Evolutionary conservation across 1,140 invertebrate species (phyloP).

Genomic region (Lepeophtheirus salmonis): DNA sequence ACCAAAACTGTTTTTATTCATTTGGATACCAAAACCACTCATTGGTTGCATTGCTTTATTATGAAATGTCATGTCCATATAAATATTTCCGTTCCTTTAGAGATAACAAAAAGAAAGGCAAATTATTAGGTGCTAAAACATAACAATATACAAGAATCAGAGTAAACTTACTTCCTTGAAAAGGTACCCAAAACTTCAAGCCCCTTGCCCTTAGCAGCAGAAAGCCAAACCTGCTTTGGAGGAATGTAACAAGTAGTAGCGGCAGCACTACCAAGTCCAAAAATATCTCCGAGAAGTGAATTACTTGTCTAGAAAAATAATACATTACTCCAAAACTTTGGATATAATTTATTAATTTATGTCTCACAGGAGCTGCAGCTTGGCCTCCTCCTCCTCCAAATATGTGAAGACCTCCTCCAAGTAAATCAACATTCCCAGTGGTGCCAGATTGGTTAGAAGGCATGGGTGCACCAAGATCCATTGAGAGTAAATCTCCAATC

Average conservation of each 20-base stretch:
- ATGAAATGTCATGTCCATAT: constrained; percentile 88
- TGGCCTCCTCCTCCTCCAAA: constrained; percentile 26
- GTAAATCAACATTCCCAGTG: constrained; percentile 28
- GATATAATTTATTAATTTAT: too few species aligned
- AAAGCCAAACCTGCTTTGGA: constrained; percentile 76
- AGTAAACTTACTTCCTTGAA: constrained; percentile 38
- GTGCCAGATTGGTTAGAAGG: constrained; percentile 22
- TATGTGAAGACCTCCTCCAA: constrained; percentile 33
- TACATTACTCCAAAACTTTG: too few species aligned
- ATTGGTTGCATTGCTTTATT: constrained; percentile 98
- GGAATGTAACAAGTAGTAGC: constrained; percentile 40
- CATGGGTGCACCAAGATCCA: constrained; percentile 55
- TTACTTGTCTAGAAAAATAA: constrained; percentile 12
- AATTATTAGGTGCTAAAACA: background rate
- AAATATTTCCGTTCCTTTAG: constrained; percentile 54
- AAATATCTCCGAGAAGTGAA: constrained; percentile 66
- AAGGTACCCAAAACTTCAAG: constrained; percentile 93
- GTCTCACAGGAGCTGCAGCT: constrained; percentile 20
- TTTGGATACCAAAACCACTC: constrained; percentile 85
- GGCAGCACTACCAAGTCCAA: constrained; percentile 50
- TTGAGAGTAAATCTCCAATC: constrained; percentile 85
- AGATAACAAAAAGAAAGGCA: constrained; percentile 18
- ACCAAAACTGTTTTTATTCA: constrained; percentile 98
- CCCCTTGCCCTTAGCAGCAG: constrained; percentile 90
- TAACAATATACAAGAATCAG: background rate